These are phyloP conservation scores for Leptatherina wallacei DNA, from an alignment of 2,797 vertebrate species.

Conservation along the genomic window DNA sequence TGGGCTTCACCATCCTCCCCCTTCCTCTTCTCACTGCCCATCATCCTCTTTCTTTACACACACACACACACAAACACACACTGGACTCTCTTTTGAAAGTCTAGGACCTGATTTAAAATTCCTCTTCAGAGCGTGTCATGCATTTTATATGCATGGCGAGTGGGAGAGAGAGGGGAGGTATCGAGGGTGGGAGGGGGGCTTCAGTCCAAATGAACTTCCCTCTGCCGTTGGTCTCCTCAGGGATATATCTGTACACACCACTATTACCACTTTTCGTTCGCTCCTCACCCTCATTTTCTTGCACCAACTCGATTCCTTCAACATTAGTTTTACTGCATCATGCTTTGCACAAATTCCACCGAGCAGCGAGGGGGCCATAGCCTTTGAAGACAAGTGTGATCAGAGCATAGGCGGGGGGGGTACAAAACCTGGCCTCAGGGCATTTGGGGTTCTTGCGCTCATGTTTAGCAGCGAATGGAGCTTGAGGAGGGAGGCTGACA, in stretches of 20 bases:
- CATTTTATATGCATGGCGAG: slow-evolving; percentile 82
- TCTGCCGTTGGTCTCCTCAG: slow-evolving; percentile 63
- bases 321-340: slow-evolving; percentile 82
- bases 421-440: slow-evolving; percentile 75
- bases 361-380: slow-evolving; percentile 54
- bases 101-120: slow-evolving; percentile 82
- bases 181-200: slow-evolving; percentile 14
- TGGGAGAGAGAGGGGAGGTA: slow-evolving; percentile 52
- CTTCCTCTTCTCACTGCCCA: slow-evolving; percentile 46
- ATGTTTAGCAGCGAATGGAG: slow-evolving; percentile 72
- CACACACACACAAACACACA: slow-evolving; percentile 62
- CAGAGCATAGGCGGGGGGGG: slow-evolving; percentile 67
- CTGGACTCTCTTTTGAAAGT: slow-evolving; percentile 80
- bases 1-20: slow-evolving; percentile 40
- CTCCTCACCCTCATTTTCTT: slow-evolving; percentile 63
- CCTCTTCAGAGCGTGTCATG: slow-evolving; percentile 80
- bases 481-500: slow-evolving; percentile 68
- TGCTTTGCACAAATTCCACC: slow-evolving; percentile 78
- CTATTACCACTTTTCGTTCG: slow-evolving; percentile 44
- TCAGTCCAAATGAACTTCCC: slow-evolving; percentile 77
- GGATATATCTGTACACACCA: slow-evolving; percentile 48
- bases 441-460: slow-evolving; percentile 67
- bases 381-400: slow-evolving; percentile 83
- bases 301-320: slow-evolving; percentile 73
- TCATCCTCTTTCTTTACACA: slow-evolving; percentile 44